Evolutionary conservation across 1,140 invertebrate genomes (phyloP).

Genomic region (Rhynchophorus ferrugineus): DNA sequence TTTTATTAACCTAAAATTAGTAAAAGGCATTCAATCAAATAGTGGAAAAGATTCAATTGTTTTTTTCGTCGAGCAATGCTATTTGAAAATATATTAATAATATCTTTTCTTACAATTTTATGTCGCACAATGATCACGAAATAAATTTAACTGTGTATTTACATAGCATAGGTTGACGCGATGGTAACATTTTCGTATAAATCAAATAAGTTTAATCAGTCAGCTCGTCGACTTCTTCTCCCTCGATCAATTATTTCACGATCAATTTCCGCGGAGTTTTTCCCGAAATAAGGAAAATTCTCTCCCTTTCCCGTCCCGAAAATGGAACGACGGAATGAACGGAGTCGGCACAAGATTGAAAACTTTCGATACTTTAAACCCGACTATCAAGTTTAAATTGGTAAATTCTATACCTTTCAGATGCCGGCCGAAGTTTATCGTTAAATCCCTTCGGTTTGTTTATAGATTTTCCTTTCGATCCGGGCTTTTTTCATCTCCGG

Average conservation of each 20-base stretch:
- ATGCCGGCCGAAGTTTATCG: background rate
- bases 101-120: too few species aligned
- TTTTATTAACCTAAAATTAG: too few species aligned
- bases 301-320: background rate
- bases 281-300: background rate
- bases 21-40: too few species aligned
- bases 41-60: too few species aligned
- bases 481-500: too few species aligned
- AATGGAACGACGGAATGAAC: background rate
- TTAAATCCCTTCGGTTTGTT: background rate
- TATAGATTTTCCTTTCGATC: background rate
- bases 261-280: background rate
- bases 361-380: slow-evolving; percentile 3
- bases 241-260: background rate
- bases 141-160: too few species aligned
- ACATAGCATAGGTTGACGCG: too few species aligned
- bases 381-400: slow-evolving; percentile 1
- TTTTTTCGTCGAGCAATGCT: too few species aligned
- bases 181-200: too few species aligned
- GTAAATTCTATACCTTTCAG: background rate
- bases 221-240: background rate
- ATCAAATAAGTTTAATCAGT: background rate
- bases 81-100: too few species aligned
- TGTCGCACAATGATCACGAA: too few species aligned
- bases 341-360: background rate